Evolutionary conservation across 2,113 vertebrate species (phyloP).

Genomic region (Heptranchias perlo): DNA sequence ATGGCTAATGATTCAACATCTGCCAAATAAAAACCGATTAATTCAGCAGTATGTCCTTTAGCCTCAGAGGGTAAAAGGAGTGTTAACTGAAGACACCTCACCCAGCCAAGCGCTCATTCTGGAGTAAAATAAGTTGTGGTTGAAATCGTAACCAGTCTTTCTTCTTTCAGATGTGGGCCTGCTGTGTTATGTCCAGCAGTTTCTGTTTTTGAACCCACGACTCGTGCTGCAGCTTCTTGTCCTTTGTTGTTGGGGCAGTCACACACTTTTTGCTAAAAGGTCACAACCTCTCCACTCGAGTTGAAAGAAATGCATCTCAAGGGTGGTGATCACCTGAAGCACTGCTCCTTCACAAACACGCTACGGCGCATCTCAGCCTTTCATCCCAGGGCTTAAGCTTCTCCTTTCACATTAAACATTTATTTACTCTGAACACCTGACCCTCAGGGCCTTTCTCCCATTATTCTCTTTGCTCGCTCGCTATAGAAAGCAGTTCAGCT

Average conservation of each 20-base stretch:
- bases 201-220: neutral
- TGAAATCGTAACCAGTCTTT: neutral
- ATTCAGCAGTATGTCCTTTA: neutral
- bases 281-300: constrained; percentile 10
- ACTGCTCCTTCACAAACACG: neutral
- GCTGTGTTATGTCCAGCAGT: neutral
- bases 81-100: neutral
- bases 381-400: constrained; percentile 13
- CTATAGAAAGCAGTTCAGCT: neutral
- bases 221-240: neutral
- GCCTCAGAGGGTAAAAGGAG: neutral
- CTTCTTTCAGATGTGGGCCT: neutral
- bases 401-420: constrained; percentile 34
- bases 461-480: neutral
- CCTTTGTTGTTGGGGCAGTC: neutral
- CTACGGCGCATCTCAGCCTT: constrained; percentile 10
- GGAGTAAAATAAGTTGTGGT: neutral
- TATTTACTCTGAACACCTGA: constrained; percentile 37
- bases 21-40: neutral
- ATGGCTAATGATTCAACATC: neutral
- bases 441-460: constrained; percentile 24
- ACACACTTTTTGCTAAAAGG: neutral
- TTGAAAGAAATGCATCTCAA: constrained; percentile 10
- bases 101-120: neutral
- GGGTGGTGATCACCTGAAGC: constrained; percentile 16